phyloP scores from a whole-genome alignment of 2,113 vertebrate species.

The Spizaetus ornatus region DNA sequence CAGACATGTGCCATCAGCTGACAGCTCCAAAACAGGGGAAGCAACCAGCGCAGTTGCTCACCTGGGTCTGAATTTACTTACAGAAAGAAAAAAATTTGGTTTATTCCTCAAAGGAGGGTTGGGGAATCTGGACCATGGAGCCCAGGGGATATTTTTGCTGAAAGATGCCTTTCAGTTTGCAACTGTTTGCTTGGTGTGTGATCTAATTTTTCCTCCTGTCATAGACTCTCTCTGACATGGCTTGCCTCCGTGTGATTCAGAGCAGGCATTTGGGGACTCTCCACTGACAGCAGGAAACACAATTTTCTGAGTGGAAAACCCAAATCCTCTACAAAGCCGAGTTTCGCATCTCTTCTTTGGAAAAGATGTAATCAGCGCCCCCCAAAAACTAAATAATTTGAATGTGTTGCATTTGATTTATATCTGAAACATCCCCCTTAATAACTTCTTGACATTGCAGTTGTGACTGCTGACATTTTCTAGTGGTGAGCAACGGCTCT shows the following conservation, averaged over 20 bases:
- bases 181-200: not conserved
- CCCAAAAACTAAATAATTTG: not conserved
- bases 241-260: not conserved
- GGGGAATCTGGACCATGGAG: not conserved
- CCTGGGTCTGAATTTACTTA: not conserved
- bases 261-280: not conserved
- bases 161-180: not conserved
- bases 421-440: not conserved
- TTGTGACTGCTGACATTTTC: not conserved
- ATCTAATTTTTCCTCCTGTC: not conserved
- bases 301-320: not conserved
- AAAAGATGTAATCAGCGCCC: not conserved
- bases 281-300: not conserved
- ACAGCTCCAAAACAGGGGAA: not conserved
- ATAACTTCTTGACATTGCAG: not conserved
- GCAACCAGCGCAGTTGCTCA: not conserved
- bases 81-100: accelerated
- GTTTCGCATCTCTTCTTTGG: not conserved
- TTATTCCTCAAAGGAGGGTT: not conserved
- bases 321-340: not conserved
- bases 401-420: not conserved
- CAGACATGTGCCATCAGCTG: not conserved
- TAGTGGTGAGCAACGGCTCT: not conserved
- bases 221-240: not conserved
- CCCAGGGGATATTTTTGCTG: not conserved